These are phyloP conservation scores for Asobara japonica DNA, from an alignment of 1,140 invertebrate genomes.

Conservation along the genomic window DNA sequence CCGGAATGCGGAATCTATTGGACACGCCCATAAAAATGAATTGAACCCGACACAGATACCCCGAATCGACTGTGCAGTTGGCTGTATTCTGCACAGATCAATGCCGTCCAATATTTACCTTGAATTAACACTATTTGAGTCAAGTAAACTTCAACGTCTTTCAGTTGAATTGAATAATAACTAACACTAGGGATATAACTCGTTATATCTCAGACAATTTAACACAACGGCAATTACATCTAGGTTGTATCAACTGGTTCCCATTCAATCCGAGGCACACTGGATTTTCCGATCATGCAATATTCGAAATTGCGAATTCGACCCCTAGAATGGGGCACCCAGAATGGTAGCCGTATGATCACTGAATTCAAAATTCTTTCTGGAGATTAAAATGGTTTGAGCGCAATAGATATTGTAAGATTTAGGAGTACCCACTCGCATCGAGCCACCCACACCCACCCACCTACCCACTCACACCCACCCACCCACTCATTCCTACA, in stretches of 20 bases:
- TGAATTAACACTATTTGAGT: slow-evolving; percentile 49
- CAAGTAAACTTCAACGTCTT: slow-evolving; percentile 34
- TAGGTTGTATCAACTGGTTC: slow-evolving; percentile 3
- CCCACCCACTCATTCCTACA: too few relatives aligned
- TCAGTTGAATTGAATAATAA: slow-evolving; percentile 51
- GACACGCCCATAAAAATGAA: too few relatives aligned
- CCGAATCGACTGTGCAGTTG: neutral
- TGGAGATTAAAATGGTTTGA: too few relatives aligned
- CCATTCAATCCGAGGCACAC: neutral
- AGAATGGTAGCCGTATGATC: too few relatives aligned
- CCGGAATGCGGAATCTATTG: too few relatives aligned
- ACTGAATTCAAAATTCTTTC: too few relatives aligned
- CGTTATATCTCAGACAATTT: slow-evolving; percentile 10
- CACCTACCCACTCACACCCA: too few relatives aligned
- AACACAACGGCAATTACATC: slow-evolving; percentile 11
- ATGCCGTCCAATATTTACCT: slow-evolving; percentile 48
- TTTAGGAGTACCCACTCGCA: too few relatives aligned
- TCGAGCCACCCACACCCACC: too few relatives aligned
- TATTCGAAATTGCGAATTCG: neutral
- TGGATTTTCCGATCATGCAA: neutral
- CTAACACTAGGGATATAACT: slow-evolving; percentile 3
- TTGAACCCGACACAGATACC: too few relatives aligned
- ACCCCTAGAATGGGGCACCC: too few relatives aligned
- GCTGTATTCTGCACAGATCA: neutral
- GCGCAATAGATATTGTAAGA: too few relatives aligned